Percentiles rank a stretch among this genome's conserved stretches.
Conservation (phyloP, 2,888 invertebrate species). For the Acanthosoma haemorrhoidale region DNA sequence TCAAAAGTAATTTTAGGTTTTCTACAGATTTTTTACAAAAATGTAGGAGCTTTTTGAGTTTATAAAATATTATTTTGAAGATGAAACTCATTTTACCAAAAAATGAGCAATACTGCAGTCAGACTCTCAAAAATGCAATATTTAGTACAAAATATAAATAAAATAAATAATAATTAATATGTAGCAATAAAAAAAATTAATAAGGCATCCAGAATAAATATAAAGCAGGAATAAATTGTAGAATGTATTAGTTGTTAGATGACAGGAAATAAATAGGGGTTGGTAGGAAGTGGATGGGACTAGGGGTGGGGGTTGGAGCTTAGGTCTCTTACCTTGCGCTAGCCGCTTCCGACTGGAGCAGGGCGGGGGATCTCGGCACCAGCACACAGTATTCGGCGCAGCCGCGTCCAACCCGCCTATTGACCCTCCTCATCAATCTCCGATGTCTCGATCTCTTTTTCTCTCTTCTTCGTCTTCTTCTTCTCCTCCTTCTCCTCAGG, state of each 20-base stretch:
- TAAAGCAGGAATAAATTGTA: not conserved
- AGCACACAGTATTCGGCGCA: no score
- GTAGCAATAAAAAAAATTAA: not conserved
- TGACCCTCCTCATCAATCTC: conserved; percentile 14
- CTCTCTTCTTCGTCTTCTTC: conserved; percentile 4
- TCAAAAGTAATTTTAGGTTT: no score
- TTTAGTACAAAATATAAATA: no score
- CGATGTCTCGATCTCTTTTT: conserved; percentile 12
- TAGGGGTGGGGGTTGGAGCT: not conserved
- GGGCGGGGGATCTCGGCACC: not conserved
- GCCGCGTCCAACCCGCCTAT: not conserved
- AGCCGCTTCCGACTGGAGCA: conserved; percentile 11
- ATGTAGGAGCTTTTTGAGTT: no score
- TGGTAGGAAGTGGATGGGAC: no score
- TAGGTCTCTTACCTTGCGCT: not conserved
- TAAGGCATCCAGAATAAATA: not conserved
- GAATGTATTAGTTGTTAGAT: not conserved
- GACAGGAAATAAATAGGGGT: no score
- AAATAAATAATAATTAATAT: no score
- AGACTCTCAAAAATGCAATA: no score
- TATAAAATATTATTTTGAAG: no score
- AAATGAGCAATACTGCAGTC: no score
- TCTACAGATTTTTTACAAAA: no score
- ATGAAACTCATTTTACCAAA: no score
- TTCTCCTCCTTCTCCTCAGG: not conserved